A percentile compares a stretch with the other conserved stretches of the same genome.
phyloP scores from a whole-genome alignment of 64 coral and sea anemone genomes.

The Montipora efflorescens region DNA sequence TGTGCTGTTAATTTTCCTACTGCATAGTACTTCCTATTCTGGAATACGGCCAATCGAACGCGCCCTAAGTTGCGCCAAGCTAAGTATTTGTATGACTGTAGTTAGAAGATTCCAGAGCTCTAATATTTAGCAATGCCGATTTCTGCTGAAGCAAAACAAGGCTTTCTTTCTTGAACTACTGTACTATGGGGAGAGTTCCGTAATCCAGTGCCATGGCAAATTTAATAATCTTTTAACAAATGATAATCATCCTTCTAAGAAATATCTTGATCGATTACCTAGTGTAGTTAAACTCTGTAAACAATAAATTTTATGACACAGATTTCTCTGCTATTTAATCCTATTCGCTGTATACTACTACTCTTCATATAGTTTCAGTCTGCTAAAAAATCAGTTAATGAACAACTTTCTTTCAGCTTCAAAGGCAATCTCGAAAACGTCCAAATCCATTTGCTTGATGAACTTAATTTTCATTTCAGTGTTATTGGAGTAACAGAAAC shows the following conservation, averaged over 20 bases:
- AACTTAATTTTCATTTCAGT: not conserved
- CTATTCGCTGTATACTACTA: not conserved
- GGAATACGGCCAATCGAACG: too few species aligned
- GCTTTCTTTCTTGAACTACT: too few species aligned
- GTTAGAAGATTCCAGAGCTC: not conserved
- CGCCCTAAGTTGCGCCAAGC: too few species aligned
- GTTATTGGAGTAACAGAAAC: conserved; percentile 43
- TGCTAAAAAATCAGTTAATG: not conserved
- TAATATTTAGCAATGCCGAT: not conserved
- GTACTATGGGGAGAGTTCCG: not conserved
- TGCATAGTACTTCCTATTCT: too few species aligned
- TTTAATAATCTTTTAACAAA: conserved; percentile 3
- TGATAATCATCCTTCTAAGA: not conserved
- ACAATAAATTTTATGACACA: not conserved
- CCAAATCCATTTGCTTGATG: conserved; percentile 5
- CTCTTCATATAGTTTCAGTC: too few species aligned
- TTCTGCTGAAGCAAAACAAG: not conserved
- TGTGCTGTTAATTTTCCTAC: too few species aligned
- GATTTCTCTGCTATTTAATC: not conserved
- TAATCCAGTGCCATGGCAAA: too few species aligned
- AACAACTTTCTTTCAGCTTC: not conserved
- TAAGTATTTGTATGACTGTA: not conserved
- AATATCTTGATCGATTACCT: conserved; percentile 24
- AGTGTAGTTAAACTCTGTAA: conserved; percentile 30
- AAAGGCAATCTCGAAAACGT: conserved; percentile 34